Conservation (phyloP, 1,140 invertebrate species). For the Microvelia longipes region DNA sequence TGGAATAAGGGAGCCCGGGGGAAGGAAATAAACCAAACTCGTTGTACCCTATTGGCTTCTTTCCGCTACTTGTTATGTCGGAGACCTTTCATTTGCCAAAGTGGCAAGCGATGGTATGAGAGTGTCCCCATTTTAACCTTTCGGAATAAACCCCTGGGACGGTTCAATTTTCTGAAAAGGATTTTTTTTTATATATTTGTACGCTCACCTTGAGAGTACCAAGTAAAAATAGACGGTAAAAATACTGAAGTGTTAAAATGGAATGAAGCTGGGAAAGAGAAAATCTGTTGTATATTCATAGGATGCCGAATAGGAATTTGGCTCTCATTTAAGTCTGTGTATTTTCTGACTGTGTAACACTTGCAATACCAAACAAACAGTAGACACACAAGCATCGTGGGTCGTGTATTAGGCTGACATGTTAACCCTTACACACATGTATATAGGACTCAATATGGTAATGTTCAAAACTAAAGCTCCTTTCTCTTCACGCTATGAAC, state of each 20-base stretch:
- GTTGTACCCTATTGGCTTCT: neutral
- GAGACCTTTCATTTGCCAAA: neutral
- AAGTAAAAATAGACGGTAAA: neutral
- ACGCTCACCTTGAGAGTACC: neutral
- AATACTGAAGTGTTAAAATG: neutral
- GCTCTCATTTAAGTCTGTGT: neutral
- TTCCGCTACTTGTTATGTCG: neutral
- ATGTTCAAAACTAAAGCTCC: no score
- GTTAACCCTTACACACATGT: neutral
- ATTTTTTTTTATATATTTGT: neutral
- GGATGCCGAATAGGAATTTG: neutral
- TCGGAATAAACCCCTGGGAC: neutral
- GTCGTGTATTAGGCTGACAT: neutral
- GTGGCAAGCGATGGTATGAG: neutral
- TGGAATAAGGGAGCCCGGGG: neutral
- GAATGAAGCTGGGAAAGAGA: neutral
- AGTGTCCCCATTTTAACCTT: neutral
- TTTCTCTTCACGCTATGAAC: no score
- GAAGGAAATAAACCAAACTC: neutral
- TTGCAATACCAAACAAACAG: no score
- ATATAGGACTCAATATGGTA: no score
- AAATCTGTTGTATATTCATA: neutral
- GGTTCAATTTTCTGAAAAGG: neutral
- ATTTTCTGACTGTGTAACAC: neutral
- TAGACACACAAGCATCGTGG: neutral